Base-by-base conservation (phyloP, 2,797 vertebrate genomes). In the Gobionotothen gibberifrons region DNA sequence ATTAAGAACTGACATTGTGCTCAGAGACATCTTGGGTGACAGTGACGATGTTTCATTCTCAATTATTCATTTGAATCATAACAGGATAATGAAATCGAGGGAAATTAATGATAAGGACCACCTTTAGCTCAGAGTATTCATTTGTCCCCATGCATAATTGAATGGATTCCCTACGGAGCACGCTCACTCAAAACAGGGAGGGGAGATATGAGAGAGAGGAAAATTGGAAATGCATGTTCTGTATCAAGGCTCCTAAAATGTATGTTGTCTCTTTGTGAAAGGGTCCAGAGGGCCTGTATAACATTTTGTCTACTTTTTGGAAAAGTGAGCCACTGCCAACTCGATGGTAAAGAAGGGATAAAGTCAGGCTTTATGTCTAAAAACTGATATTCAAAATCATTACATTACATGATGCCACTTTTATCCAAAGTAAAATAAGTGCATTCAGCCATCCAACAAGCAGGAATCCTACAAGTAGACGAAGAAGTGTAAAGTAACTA, bases 141-240 rank as follows among this genome's bases (percentile, higher is more conserved):
- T 92, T 90, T 92, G 85, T 86, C 79, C 75, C 72, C 79, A 85
- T 92, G 88, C 83, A 92, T 93, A 92, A 93, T 92, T 94, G 57
- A 93, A 81, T 79, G 3, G 66, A 81, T 86, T 85, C 78, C 80
- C 85, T 53, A 21, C 19, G 62, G 77, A 86, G 80, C 83, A 39
- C 5, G 46, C 21, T 77, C 46, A 22, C 62, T 80, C 56, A 62
- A 74, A 76, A 84, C 76, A 77, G 40, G 58, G 46, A 51, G 55
- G 29, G 0, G 53, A 69, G 42, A 76, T 54, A 49, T 77, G 74
- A 83, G 82, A 63, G 76, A 82, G 66, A 70, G 65, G 69, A 74
- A 82, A 84, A 84, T 73, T 40, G 69, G 42, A 82, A 81, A 85
- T 69, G 19, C 78, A 88, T 83, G 79, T 74, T 17, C 32, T 84